Evolutionary conservation across 2,888 invertebrate species (phyloP).

Genomic region (Agriotes lineatus): DNA sequence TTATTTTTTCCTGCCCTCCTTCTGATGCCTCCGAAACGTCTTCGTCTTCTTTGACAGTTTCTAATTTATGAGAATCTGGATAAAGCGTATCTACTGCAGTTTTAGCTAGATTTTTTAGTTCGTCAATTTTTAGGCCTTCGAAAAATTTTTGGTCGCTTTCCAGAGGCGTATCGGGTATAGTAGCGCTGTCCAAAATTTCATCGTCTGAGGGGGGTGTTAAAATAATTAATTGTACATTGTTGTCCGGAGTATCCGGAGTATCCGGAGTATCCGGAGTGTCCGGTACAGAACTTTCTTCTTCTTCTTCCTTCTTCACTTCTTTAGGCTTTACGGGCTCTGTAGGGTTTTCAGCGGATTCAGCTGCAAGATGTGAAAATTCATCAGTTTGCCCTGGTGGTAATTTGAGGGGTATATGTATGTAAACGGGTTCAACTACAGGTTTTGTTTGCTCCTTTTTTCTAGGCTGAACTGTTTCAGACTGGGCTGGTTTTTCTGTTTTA

Average conservation of each 20-base stretch:
- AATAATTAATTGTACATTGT: slow-evolving; percentile 62
- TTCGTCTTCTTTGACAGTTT: slow-evolving; percentile 36
- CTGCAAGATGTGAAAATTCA: slow-evolving; percentile 60
- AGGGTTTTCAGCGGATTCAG: slow-evolving; percentile 31
- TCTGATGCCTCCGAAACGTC: neutral
- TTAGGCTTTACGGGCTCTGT: neutral
- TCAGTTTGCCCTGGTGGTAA: slow-evolving; percentile 62
- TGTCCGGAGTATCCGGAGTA: slow-evolving; percentile 43
- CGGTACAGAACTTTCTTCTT: slow-evolving; percentile 35
- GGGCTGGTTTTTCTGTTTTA: slow-evolving; percentile 1
- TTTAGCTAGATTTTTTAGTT: slow-evolving; percentile 61
- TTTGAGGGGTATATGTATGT: slow-evolving; percentile 65
- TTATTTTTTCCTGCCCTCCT: neutral
- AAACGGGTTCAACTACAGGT: slow-evolving; percentile 55
- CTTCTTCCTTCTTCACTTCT: slow-evolving; percentile 33
- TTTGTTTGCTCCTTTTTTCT: slow-evolving; percentile 36
- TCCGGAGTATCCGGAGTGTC: too few relatives aligned
- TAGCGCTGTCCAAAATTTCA: slow-evolving; percentile 58
- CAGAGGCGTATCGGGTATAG: slow-evolving; percentile 57
- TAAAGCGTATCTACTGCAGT: slow-evolving; percentile 58
- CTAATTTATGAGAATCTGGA: slow-evolving; percentile 50
- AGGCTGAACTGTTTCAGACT: neutral
- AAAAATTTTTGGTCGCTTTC: slow-evolving; percentile 55
- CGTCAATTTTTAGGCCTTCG: slow-evolving; percentile 53
- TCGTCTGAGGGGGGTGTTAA: slow-evolving; percentile 65